Base-by-base conservation (phyloP, 2,797 vertebrate species). In the Microtus californicus region DNA sequence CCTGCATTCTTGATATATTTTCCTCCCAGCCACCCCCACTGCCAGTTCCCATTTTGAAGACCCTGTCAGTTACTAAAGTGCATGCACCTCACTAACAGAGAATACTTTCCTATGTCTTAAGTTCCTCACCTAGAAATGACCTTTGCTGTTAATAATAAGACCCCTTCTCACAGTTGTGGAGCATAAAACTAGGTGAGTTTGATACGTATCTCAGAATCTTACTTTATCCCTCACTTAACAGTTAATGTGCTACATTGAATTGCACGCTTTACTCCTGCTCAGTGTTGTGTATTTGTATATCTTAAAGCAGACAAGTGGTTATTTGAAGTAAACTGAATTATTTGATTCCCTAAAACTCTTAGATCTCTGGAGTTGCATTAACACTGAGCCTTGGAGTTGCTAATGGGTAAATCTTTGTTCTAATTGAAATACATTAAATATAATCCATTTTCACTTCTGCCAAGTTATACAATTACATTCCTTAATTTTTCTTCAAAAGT, bases 241-340 rank as follows among this genome's bases (percentile, higher is more conserved):
- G 81, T 97, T 98, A 94, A 97, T 95, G 97, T 96, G 89, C 97
- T 97, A 97, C 85, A 94, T 89, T 97, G 97, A 98, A 97, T 78
- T 98, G 96, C 97, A 97, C 93, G 94, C 97, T 95, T 98, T 95
- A 94, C 96, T 97, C 92, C 97, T 98, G 97, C 97, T 85, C 63
- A 96, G 81, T 97, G 92, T 71, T 82, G 0, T 87, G 0, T 98
- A 95, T 96, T 86, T 98, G 91, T 97, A 85, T 97, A 95, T 98
- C 98, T 98, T 97, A 95, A 3, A 98, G 97, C 98, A 98, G 98
- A 97, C 94, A 97, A 97, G 80, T 90, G 63, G 89, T 97, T 97
- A 96, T 76, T 74, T 97, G 79, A 95, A 63, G 13, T 93, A 95
- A 96, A 97, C 92, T 82, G 88, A 82, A 86, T 94, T 89, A 83